Evolutionary conservation across 2,797 vertebrate genomes (phyloP).

Genomic region (Mionectes olivaceus): DNA sequence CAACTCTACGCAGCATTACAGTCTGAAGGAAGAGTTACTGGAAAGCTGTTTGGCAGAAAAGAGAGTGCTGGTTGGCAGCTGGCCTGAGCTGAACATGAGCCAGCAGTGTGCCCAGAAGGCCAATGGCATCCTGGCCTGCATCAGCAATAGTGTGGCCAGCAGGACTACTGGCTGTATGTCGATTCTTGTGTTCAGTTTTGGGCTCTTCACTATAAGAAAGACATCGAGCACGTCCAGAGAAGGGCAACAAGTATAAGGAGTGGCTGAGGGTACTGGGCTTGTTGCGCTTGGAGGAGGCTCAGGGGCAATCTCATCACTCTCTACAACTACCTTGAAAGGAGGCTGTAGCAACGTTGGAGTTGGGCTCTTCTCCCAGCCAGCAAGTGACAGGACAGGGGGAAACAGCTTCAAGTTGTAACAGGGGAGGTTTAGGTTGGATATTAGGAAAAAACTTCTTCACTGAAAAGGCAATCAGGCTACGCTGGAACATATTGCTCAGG

Average conservation of each 20-base stretch:
- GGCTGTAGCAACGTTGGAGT: fast-evolving
- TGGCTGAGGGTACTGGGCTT: not conserved
- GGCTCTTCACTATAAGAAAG: not conserved
- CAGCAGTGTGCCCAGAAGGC: fast-evolving
- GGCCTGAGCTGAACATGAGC: not conserved
- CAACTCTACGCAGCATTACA: fast-evolving
- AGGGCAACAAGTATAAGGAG: not conserved
- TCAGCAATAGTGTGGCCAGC: not conserved
- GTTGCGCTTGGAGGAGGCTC: not conserved
- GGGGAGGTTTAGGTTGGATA: not conserved
- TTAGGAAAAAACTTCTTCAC: not conserved
- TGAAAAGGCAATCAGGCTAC: not conserved
- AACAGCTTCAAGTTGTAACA: not conserved
- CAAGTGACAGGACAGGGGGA: not conserved
- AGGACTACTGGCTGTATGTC: not conserved
- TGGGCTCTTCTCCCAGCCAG: not conserved
- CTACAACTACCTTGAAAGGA: not conserved
- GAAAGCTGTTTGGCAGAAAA: not conserved
- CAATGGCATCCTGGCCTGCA: not conserved
- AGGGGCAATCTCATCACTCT: too few relatives aligned
- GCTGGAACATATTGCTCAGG: not conserved
- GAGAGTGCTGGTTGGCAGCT: fast-evolving
- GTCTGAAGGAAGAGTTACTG: not conserved
- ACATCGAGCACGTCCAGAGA: not conserved
- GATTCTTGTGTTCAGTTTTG: not conserved